Conservation (phyloP, 1,140 invertebrate species). For the Papilio xuthus region DNA sequence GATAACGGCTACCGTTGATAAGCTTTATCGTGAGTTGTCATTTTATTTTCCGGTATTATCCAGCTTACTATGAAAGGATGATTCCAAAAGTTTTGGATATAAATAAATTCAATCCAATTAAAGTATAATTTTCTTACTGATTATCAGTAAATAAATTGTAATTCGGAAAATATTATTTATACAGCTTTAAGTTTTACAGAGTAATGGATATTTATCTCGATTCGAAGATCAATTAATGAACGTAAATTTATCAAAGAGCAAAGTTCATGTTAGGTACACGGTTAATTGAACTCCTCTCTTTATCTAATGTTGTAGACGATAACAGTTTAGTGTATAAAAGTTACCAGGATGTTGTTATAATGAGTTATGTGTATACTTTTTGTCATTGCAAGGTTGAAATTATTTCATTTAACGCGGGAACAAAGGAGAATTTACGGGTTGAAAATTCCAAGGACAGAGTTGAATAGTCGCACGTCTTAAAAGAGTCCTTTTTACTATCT, state of each 20-base stretch:
- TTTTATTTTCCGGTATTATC: not conserved
- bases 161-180: not conserved
- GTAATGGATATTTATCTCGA: not conserved
- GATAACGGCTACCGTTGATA: not conserved
- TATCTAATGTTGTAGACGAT: not conserved
- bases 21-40: not conserved
- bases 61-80: not conserved
- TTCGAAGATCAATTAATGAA: not conserved
- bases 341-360: conserved; percentile 7
- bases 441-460: too few relatives aligned
- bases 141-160: not conserved
- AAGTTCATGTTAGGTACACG: not conserved
- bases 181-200: not conserved
- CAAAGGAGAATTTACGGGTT: too few relatives aligned
- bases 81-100: not conserved
- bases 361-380: conserved; percentile 1
- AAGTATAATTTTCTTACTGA: not conserved
- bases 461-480: too few relatives aligned
- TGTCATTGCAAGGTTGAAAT: not conserved
- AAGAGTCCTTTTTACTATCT: too few relatives aligned
- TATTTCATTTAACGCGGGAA: too few relatives aligned
- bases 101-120: not conserved
- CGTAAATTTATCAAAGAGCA: not conserved
- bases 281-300: not conserved
- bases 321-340: not conserved